Percentiles rank a stretch among this genome's conserved stretches.
phyloP scores from a whole-genome alignment of 1,140 invertebrate species.

The Stratiolaelaps scimitus region DNA sequence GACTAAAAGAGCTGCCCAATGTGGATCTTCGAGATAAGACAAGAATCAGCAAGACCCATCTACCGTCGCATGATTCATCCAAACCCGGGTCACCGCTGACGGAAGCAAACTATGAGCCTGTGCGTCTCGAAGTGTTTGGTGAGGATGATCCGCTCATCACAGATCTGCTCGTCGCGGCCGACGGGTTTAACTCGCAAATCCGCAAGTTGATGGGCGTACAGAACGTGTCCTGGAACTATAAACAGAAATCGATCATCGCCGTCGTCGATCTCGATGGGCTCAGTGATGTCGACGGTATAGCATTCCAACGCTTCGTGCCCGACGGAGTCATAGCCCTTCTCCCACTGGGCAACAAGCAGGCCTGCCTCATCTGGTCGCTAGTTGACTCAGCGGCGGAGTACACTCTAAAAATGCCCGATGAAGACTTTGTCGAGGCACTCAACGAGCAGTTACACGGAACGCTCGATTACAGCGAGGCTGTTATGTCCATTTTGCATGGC shows the following conservation, averaged over 20 bases:
- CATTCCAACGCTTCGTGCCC: constrained; percentile 89
- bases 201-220: constrained; percentile 62
- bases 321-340: constrained; percentile 78
- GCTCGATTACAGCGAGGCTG: constrained; percentile 6
- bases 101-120: not conserved
- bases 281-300: constrained; percentile 43
- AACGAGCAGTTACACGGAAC: constrained; percentile 47
- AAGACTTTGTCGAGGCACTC: constrained; percentile 73
- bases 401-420: constrained; percentile 54
- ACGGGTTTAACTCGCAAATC: constrained; percentile 76
- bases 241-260: constrained; percentile 78
- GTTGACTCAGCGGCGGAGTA: constrained; percentile 52
- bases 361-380: constrained; percentile 18
- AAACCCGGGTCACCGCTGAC: not conserved
- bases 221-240: constrained; percentile 65
- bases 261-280: constrained; percentile 54
- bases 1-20: constrained; percentile 20
- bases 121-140: not conserved
- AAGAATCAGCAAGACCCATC: constrained; percentile 10
- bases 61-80: not conserved
- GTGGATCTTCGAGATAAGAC: not conserved
- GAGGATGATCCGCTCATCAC: not conserved
- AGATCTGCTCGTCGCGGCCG: constrained; percentile 62
- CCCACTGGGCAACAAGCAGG: constrained; percentile 51
- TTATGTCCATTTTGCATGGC: constrained; percentile 37